phyloP scores from a whole-genome alignment of 1,140 invertebrate species.

The Drosophila mauritiana region DNA sequence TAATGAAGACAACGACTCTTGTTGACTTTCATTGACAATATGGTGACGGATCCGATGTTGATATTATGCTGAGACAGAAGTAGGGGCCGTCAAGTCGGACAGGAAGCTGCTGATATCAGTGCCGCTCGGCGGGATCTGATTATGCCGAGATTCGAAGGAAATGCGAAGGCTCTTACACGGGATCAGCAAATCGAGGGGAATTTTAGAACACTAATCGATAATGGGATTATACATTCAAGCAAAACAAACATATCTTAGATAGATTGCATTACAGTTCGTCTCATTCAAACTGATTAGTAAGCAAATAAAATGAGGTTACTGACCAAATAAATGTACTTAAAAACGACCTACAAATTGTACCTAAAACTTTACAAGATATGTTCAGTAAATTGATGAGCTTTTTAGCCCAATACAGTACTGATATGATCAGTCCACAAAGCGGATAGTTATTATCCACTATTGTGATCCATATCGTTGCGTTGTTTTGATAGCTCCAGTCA shows the following conservation, averaged over 20 bases:
- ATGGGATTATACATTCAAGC: neutral
- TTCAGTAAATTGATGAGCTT: neutral
- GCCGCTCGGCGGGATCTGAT: conserved; percentile 26
- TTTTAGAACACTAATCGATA: conserved; percentile 11
- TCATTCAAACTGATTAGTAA: neutral
- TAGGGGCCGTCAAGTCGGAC: conserved; percentile 9
- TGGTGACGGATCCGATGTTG: conserved; percentile 55
- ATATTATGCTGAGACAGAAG: conserved; percentile 43
- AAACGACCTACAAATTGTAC: neutral
- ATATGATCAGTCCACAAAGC: conserved; percentile 4
- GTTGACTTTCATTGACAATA: conserved; percentile 71
- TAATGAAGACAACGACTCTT: conserved; percentile 77
- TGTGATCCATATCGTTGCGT: conserved; percentile 19
- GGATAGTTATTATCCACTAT: conserved; percentile 12
- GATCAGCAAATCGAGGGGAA: conserved; percentile 31
- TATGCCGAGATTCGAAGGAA: conserved; percentile 22
- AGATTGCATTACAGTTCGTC: no score
- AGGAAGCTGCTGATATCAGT: conserved; percentile 44
- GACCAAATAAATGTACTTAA: neutral
- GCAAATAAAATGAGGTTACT: no score
- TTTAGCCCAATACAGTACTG: no score
- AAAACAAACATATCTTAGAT: no score
- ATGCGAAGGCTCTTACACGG: conserved; percentile 17
- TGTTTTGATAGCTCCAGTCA: conserved; percentile 49
- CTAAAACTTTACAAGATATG: neutral